Evolutionary conservation across 23 tunicate species (phyloP), one percentile per base, ranked within the genome.

Genomic region (Halocynthia aurantium): DNA sequence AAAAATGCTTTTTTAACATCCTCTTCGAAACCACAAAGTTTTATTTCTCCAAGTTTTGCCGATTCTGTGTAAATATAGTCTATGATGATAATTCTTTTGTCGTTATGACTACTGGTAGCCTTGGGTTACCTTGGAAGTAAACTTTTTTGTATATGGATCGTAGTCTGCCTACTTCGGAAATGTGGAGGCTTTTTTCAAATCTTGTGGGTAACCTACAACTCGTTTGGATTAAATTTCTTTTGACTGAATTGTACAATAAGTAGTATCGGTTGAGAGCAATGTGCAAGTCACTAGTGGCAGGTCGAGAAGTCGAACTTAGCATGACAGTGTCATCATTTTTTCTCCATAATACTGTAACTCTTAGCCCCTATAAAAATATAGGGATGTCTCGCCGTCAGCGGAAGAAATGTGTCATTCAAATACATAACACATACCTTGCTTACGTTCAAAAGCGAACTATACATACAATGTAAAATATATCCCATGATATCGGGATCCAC

Each of bases 401-500:
- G 44, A 31, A 31, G 44, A 31, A 31, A 31, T 4, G 44, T 31
- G 44, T 31, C 44, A 31, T 31, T 31, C 44, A 31, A 58, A 13
- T 58, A 58, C 17, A 13, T 58, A 13, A n/a, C 64, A 70, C 50
- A 19, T 44, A 89, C 98, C 88, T 92, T 86, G 69, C 86, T 92
- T 6, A 92, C 78, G 69, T 75, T 68, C 6, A 86, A 55, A 64
- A 92, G 86, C 53, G 93, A 83, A 7, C 63, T 76, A 62, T 92
- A 92, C 74, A 75, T 85, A 50, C 92, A 92, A 73, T 86, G 83
- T 62, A 92, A 53, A 52, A 92, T 86, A 57, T 92, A 92, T 8
- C 86, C 98, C 92, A 92, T 92, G 55, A 92, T 69, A 55, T 92
- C 87, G 7, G 88, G 44, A 57, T 92, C 98, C 5, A 92, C 92